These are phyloP conservation scores for Protonibea diacanthus DNA, from an alignment of 2,797 vertebrate species.

Conservation along the genomic window DNA sequence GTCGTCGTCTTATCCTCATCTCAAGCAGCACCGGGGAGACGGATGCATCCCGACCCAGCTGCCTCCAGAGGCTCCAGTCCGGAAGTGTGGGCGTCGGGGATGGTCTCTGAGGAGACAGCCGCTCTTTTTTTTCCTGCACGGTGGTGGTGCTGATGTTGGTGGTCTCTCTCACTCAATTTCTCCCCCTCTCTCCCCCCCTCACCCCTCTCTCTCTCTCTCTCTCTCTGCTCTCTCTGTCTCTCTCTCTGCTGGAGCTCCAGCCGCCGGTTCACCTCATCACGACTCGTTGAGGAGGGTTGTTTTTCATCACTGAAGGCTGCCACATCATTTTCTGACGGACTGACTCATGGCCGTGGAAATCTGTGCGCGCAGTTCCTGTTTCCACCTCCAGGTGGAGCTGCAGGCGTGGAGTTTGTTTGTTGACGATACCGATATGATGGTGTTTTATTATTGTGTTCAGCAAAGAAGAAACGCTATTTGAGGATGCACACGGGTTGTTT, in stretches of 20 bases:
- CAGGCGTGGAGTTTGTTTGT: background rate
- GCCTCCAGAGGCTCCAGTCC: constrained; percentile 66
- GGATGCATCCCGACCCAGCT: constrained; percentile 64
- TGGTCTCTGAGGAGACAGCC: constrained; percentile 41
- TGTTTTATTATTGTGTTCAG: background rate
- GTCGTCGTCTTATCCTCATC: constrained; percentile 48
- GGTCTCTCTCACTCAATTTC: constrained; percentile 14
- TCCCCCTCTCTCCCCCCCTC: constrained; percentile 5
- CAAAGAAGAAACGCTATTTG: background rate
- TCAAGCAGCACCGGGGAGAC: constrained; percentile 57
- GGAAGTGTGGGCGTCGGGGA: constrained; percentile 73
- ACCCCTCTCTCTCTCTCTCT: background rate
- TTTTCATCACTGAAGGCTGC: constrained; percentile 58
- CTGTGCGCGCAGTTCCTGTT: constrained; percentile 1
- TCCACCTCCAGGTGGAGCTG: constrained; percentile 53
- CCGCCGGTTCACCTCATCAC: constrained; percentile 59
- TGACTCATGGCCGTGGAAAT: constrained; percentile 36
- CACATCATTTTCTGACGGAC: constrained; percentile 47
- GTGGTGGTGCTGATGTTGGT: background rate
- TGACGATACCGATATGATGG: background rate
- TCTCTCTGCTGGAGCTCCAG: constrained; percentile 14
- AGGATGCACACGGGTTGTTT: background rate
- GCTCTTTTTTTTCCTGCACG: constrained; percentile 19
- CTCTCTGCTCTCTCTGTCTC: background rate
- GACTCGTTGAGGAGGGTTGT: constrained; percentile 52